These are phyloP conservation scores for Ophthalmolycus amberensis DNA, from an alignment of 2,113 vertebrate species.

Conservation along the genomic window DNA sequence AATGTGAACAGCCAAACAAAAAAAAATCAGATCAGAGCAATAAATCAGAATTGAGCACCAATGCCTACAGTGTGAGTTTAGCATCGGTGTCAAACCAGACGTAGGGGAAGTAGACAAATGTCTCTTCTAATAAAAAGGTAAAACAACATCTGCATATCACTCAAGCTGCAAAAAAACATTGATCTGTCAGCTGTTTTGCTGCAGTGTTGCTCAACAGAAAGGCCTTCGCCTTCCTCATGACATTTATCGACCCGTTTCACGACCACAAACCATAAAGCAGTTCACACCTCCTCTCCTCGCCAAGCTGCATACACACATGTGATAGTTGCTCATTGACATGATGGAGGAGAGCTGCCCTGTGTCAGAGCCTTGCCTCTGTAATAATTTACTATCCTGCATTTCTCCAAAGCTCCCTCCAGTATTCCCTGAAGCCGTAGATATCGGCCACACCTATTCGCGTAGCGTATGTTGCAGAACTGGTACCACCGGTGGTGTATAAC, in stretches of 20 bases:
- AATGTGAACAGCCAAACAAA: background rate
- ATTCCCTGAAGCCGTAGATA: background rate
- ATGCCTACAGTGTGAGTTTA: background rate
- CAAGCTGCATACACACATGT: background rate
- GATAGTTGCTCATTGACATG: background rate
- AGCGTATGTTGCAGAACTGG: conserved; percentile 5
- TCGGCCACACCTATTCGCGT: background rate
- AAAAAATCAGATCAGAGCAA: background rate
- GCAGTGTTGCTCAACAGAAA: background rate
- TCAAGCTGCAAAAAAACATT: background rate
- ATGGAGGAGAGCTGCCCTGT: background rate
- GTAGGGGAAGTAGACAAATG: background rate
- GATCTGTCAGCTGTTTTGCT: background rate
- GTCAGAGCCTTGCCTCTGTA: background rate
- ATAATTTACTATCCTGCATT: background rate
- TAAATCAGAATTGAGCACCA: background rate
- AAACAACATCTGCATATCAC: background rate
- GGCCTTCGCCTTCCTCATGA: conserved; percentile 26
- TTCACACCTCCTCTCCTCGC: background rate
- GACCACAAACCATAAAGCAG: background rate
- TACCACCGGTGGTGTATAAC: background rate
- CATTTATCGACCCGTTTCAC: conserved; percentile 21
- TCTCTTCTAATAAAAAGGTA: background rate
- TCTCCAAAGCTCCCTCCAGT: background rate
- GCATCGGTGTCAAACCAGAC: background rate